Percentiles rank a stretch among this genome's conserved stretches.
Conservation (phyloP, 1,140 invertebrate species). For the Leptoteleia sp. region DNA sequence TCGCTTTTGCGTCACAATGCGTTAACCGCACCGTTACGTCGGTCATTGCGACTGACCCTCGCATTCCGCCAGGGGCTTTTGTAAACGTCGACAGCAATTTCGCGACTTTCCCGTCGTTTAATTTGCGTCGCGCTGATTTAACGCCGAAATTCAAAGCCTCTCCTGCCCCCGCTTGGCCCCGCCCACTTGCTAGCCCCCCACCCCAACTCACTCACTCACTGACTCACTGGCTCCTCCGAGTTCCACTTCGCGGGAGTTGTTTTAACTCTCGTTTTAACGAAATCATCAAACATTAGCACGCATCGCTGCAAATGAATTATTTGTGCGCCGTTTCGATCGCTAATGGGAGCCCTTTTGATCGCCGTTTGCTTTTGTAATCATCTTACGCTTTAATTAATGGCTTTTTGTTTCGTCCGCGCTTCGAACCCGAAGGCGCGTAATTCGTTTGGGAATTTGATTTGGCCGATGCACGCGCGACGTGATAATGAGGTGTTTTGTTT, state of each 20-base stretch:
- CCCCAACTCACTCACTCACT: not conserved
- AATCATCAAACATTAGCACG: conserved; percentile 20
- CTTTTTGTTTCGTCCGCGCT: not conserved
- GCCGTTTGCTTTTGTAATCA: conserved; percentile 12
- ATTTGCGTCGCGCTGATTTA: conserved; percentile 50
- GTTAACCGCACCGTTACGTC: conserved; percentile 62
- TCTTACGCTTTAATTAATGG: conserved; percentile 6
- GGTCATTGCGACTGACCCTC: not conserved
- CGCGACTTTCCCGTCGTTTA: conserved; percentile 48
- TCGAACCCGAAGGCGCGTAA: not conserved
- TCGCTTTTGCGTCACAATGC: conserved; percentile 39
- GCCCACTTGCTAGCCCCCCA: no score
- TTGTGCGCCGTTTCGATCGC: not conserved
- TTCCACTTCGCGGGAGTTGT: not conserved
- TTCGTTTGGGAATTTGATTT: not conserved
- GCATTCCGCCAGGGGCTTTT: conserved; percentile 26
- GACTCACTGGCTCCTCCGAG: not conserved
- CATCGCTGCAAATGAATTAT: conserved; percentile 12
- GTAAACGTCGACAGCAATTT: conserved; percentile 36
- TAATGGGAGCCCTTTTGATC: conserved; percentile 13
- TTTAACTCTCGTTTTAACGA: conserved; percentile 19
- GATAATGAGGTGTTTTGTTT: not conserved
- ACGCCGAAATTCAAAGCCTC: not conserved
- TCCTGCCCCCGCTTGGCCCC: no score
- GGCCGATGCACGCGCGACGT: not conserved